These are phyloP conservation scores for Linnaemya tessellans DNA, from an alignment of 2,888 invertebrate genomes.

Conservation along the genomic window DNA sequence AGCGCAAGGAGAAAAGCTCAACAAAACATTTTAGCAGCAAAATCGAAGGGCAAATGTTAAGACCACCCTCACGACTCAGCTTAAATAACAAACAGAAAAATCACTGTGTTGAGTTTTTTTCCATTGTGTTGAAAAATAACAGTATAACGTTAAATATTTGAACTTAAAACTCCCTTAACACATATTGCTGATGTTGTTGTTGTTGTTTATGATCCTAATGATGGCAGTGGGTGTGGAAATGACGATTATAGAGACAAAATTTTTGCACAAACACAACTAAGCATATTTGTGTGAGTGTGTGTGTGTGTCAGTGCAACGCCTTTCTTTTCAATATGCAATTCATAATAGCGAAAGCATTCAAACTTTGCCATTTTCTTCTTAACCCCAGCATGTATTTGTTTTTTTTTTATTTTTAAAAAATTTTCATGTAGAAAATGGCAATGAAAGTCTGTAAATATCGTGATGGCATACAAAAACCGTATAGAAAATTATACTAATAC, in stretches of 20 bases:
- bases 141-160: slow-evolving; percentile 41
- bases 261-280: neutral
- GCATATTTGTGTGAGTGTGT: neutral
- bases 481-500: neutral
- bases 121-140: slow-evolving; percentile 6
- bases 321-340: slow-evolving; percentile 62
- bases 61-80: neutral
- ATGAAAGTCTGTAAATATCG: slow-evolving; percentile 31
- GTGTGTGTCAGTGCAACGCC: slow-evolving; percentile 44
- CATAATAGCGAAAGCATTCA: slow-evolving; percentile 43
- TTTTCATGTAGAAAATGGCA: slow-evolving; percentile 9
- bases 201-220: slow-evolving; percentile 39
- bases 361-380: neutral
- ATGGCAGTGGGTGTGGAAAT: neutral
- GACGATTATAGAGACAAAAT: neutral
- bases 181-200: slow-evolving; percentile 7
- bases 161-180: slow-evolving; percentile 38
- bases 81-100: slow-evolving; percentile 23
- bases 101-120: neutral
- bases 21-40: slow-evolving; percentile 20
- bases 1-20: neutral
- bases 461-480: slow-evolving; percentile 11
- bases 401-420: neutral
- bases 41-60: neutral
- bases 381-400: neutral